Conservation (phyloP, 2,888 invertebrate genomes). For the Philopedon plagiatum region DNA sequence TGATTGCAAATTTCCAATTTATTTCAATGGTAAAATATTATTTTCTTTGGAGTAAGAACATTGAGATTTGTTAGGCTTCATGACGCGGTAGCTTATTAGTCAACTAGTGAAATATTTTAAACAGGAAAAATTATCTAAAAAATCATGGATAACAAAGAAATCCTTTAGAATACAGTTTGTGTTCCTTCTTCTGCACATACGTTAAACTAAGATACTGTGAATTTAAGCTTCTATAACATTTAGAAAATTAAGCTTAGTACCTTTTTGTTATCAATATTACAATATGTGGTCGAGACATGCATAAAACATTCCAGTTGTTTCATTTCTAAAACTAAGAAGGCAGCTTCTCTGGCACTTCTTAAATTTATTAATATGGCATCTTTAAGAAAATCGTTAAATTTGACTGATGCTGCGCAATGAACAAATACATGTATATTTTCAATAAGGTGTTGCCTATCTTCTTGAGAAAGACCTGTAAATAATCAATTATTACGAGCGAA, state of each 20-base stretch:
- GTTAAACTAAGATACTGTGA: no score
- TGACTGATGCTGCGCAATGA: slow-evolving; percentile 86
- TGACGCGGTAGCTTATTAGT: no score
- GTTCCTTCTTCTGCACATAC: no score
- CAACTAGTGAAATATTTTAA: no score
- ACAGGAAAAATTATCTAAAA: no score
- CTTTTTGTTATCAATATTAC: slow-evolving; percentile 78
- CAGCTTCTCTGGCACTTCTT: slow-evolving; percentile 76
- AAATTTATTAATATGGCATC: slow-evolving; percentile 77
- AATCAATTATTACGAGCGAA: neutral
- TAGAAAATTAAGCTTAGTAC: slow-evolving; percentile 14
- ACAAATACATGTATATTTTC: slow-evolving; percentile 79
- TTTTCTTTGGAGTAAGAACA: no score
- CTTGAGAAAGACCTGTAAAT: slow-evolving; percentile 70
- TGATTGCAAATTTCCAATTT: no score
- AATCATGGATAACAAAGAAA: no score
- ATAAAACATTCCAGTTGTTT: slow-evolving; percentile 72
- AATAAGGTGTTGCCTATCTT: slow-evolving; percentile 70
- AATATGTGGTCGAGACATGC: slow-evolving; percentile 91
- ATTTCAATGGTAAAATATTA: no score
- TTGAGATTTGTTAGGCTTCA: no score
- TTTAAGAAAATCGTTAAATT: slow-evolving; percentile 85
- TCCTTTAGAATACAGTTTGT: no score
- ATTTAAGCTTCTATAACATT: no score
- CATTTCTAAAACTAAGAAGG: slow-evolving; percentile 74